Conservation (phyloP, 2,888 invertebrate genomes). For the Ramazzottius varieornatus region DNA sequence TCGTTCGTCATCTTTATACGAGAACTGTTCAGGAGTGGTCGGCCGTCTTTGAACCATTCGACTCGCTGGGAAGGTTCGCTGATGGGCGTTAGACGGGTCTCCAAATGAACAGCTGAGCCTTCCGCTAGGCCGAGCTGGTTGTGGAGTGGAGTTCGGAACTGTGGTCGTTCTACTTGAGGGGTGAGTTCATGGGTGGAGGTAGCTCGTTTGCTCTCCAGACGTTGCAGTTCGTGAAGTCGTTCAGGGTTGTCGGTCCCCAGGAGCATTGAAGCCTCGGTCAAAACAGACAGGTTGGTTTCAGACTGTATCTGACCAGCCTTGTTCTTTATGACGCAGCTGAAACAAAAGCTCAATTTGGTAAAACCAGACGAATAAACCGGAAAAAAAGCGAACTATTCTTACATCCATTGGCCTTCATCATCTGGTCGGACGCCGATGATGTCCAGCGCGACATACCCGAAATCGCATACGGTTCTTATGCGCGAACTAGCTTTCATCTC, state of each 20-base stretch:
- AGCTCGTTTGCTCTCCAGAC: neutral
- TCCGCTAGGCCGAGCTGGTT: constrained; percentile 51
- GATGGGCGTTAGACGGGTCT: constrained; percentile 78
- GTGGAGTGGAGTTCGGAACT: constrained; percentile 61
- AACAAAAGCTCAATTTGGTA: neutral
- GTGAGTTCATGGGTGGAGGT: neutral
- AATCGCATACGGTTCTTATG: constrained; percentile 23
- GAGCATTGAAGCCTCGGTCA: neutral
- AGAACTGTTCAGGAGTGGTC: constrained; percentile 51
- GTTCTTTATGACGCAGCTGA: constrained; percentile 5
- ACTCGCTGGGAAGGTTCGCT: constrained; percentile 95
- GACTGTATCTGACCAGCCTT: constrained; percentile 8
- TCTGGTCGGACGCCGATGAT: constrained; percentile 21
- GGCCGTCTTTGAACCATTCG: constrained; percentile 89
- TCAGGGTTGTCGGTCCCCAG: neutral
- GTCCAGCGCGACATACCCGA: constrained; percentile 27
- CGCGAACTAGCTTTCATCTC: neutral
- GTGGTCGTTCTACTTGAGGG: constrained; percentile 39
- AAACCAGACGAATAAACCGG: neutral
- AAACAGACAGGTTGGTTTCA: neutral
- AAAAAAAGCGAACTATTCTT: too few relatives aligned
- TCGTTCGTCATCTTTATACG: neutral
- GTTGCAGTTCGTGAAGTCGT: neutral
- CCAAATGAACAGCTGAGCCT: constrained; percentile 62
- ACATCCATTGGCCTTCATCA: constrained; percentile 19